Evolutionary conservation across 2,113 vertebrate species (phyloP), one percentile per base, ranked within the genome.

Genomic region (Falco punctatus): DNA sequence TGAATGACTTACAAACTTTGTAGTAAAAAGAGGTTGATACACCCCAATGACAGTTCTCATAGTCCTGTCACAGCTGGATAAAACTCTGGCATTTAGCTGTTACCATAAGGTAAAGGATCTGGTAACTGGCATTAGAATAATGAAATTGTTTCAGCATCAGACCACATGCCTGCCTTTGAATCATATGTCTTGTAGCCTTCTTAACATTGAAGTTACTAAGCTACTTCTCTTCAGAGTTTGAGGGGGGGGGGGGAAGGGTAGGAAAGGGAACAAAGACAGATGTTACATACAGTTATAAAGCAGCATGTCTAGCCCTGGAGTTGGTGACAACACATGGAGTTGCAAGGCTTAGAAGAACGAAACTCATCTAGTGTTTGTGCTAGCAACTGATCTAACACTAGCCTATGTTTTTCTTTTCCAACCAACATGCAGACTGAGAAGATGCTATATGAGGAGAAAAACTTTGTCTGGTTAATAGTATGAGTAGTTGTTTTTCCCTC

Each of bases 241-340:
- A 57, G 35, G 28, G 13, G 2, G 17, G 2, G 17, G 12, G 4
- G 2, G 4, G 4, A 11, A 33, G 3, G 4, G 3, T 40, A 24
- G 9, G 6, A 81, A 83, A 80, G 27, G 46, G 66, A 52, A 21
- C 16, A 9, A 42, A 35, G n/a, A 23, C 3, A 55, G 15, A 5
- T n/a, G 11, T 67, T 82, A 7, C 1, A 6, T 10, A 44, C 14
- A 52, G 10, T 72, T 70, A 74, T 70, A 74, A 83, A 73, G 55
- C 52, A 62, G 13, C 3, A 2, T 6, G 13, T 73, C 27, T 54
- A 17, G 42, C 22, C 24, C 24, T 46, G 22, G 32, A 35, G 23
- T 2, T 86, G 22, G 5, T 61, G 7, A 13, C 32, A 71, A 2
- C 15, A 24, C 5, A 3, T 14, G 11, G 49, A 62, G 13, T 18